These are phyloP conservation scores for Microcebus griseorufus DNA, from an alignment of 2,113 vertebrate species.

Conservation along the genomic window DNA sequence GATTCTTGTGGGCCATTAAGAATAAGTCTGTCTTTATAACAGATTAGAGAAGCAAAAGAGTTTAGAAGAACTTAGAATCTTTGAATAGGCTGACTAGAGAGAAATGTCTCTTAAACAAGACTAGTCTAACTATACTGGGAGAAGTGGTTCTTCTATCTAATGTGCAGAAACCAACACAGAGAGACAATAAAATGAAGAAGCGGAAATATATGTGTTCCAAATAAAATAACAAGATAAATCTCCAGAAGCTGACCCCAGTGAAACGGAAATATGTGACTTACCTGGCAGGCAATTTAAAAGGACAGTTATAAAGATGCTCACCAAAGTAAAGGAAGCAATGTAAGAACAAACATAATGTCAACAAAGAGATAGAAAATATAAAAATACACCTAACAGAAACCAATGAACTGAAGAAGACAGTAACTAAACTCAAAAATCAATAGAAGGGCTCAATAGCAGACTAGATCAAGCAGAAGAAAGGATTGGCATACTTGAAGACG, in stretches of 20 bases:
- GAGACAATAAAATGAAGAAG: not conserved
- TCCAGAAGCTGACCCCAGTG: not conserved
- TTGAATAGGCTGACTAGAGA: not conserved
- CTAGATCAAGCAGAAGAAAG: not conserved
- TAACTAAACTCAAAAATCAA: not conserved
- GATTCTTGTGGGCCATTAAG: not conserved
- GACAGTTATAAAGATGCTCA: not conserved
- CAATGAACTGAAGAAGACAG: not conserved
- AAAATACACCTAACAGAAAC: not conserved
- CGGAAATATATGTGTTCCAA: not conserved
- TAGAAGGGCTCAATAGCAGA: not conserved
- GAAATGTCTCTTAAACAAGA: not conserved
- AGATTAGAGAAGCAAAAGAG: not conserved
- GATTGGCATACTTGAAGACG: not conserved
- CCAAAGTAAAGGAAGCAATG: not conserved
- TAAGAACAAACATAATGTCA: not conserved
- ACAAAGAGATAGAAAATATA: not conserved
- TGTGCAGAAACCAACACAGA: not conserved
- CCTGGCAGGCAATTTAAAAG: not conserved
- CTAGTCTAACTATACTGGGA: not conserved
- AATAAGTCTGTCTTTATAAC: not conserved
- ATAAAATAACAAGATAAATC: not conserved
- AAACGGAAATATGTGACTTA: not conserved
- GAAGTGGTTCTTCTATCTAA: not conserved
- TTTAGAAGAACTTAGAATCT: not conserved